Conservation (phyloP, 2,888 invertebrate species). For the Watsonalla cultraria region DNA sequence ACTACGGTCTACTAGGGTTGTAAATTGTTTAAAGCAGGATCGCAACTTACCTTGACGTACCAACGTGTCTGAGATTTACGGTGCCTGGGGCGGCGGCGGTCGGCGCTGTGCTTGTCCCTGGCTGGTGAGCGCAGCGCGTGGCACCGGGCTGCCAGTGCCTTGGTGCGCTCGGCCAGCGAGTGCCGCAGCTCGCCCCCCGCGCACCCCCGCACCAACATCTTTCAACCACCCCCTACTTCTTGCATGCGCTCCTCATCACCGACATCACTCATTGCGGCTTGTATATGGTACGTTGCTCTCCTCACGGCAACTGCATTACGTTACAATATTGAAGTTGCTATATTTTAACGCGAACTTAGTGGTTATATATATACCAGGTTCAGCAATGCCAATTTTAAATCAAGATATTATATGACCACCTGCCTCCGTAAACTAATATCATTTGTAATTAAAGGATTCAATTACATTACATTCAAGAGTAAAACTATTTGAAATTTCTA, state of each 20-base stretch:
- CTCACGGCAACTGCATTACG: constrained; percentile 6
- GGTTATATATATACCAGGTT: not conserved
- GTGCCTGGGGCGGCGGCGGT: constrained; percentile 63
- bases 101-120: constrained; percentile 45
- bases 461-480: no score
- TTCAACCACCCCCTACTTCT: constrained; percentile 49
- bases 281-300: constrained; percentile 3
- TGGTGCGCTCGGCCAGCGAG: constrained; percentile 72
- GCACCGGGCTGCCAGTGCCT: constrained; percentile 71
- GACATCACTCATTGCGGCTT: constrained; percentile 30
- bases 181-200: constrained; percentile 69
- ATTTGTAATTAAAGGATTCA: no score
- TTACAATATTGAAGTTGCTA: not conserved
- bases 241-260: constrained; percentile 28
- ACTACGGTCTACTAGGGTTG: not conserved
- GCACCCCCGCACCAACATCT: constrained; percentile 69
- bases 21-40: constrained; percentile 7
- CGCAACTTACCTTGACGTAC: constrained; percentile 85
- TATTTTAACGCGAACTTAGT: not conserved
- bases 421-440: no score
- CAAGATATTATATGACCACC: not conserved
- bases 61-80: constrained; percentile 80
- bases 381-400: constrained; percentile 26
- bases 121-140: constrained; percentile 68
- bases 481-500: no score